Evolutionary conservation across 1,140 invertebrate species (phyloP).

Genomic region (Ceratina australensis): DNA sequence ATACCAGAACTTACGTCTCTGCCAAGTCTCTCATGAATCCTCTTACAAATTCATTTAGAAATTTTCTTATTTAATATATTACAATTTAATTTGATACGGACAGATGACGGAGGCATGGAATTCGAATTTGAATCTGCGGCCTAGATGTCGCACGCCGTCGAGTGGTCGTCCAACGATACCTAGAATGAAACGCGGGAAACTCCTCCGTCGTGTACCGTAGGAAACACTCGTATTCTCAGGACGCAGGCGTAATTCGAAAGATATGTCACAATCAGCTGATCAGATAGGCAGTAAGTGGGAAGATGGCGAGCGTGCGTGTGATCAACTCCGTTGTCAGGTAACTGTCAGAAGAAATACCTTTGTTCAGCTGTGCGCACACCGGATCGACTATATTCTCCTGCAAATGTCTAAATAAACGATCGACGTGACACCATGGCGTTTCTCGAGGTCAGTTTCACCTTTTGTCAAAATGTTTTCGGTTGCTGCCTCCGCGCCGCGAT

Average conservation of each 20-base stretch:
- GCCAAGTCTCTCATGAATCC: slow-evolving; percentile 31
- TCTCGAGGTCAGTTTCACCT: slow-evolving; percentile 68
- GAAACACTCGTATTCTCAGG: neutral
- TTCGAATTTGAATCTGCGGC: too few relatives aligned
- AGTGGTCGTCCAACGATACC: too few relatives aligned
- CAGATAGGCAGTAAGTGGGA: neutral
- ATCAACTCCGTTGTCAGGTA: slow-evolving; percentile 42
- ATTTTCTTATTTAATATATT: too few relatives aligned
- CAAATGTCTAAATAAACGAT: slow-evolving; percentile 42
- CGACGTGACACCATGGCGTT: slow-evolving; percentile 67
- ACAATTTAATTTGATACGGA: too few relatives aligned
- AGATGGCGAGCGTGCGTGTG: slow-evolving; percentile 38
- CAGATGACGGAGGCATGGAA: too few relatives aligned
- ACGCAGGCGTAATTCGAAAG: slow-evolving; percentile 20
- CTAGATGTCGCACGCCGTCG: too few relatives aligned
- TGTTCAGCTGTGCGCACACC: neutral
- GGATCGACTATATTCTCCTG: neutral
- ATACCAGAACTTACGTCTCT: slow-evolving; percentile 72
- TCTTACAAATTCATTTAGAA: neutral
- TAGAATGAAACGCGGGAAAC: neutral
- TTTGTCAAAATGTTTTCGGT: neutral
- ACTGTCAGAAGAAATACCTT: slow-evolving; percentile 26
- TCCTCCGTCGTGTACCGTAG: neutral
- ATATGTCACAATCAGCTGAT: slow-evolving; percentile 55
- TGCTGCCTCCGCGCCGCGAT: neutral